Conservation (phyloP, 2,797 vertebrate genomes). For the Paedocypris micromegethes region DNA sequence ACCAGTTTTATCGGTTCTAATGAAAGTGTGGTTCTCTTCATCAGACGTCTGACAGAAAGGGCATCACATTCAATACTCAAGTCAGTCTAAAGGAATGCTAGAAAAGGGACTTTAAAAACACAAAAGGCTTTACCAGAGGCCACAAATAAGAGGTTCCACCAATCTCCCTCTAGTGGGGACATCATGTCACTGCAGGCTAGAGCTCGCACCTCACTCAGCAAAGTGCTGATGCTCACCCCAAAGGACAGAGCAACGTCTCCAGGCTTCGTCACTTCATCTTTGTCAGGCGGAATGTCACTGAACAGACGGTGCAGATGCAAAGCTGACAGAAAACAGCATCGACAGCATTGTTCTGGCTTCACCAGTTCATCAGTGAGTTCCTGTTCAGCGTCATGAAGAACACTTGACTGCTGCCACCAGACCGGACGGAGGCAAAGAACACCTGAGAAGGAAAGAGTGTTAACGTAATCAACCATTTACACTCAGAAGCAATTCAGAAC, state of each 20-base stretch:
- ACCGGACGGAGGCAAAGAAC: slow-evolving; percentile 97
- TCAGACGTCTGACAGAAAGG: slow-evolving; percentile 12
- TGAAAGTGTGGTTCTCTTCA: neutral
- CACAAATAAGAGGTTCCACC: slow-evolving; percentile 29
- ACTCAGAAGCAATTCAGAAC: too few species aligned
- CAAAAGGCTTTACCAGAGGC: slow-evolving; percentile 28
- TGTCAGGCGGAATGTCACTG: slow-evolving; percentile 30
- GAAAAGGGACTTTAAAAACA: neutral
- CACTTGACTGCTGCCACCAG: slow-evolving; percentile 96
- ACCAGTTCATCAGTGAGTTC: slow-evolving; percentile 99
- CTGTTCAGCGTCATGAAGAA: slow-evolving; percentile 99
- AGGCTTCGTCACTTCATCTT: slow-evolving; percentile 4
- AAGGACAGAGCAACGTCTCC: neutral
- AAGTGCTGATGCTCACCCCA: neutral
- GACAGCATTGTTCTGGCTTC: slow-evolving; percentile 58
- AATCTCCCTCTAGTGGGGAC: slow-evolving; percentile 12
- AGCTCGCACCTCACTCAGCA: slow-evolving; percentile 6
- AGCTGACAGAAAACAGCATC: slow-evolving; percentile 61
- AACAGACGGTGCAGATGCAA: slow-evolving; percentile 62
- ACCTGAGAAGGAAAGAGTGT: slow-evolving; percentile 67
- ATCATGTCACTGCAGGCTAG: slow-evolving; percentile 10
- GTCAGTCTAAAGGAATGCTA: slow-evolving; percentile 6
- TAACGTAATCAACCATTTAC: neutral
- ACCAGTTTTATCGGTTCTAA: slow-evolving; percentile 25
- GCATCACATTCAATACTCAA: neutral